Conservation (phyloP, 2,797 vertebrate genomes). For the Ceryle rudis region DNA sequence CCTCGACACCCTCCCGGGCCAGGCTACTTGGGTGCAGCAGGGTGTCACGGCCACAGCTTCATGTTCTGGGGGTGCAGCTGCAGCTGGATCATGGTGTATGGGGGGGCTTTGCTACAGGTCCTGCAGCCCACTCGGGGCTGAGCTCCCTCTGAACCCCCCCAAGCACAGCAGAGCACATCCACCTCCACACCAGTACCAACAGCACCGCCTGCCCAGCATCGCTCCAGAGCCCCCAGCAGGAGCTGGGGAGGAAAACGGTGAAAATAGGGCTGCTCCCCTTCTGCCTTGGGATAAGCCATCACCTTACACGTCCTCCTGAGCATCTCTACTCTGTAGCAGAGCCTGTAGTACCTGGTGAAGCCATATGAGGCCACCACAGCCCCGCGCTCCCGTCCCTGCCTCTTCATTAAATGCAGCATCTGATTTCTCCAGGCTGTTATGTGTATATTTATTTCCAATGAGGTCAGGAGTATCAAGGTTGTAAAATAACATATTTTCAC, state of each 20-base stretch:
- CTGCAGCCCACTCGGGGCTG: background rate
- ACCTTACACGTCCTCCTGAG: background rate
- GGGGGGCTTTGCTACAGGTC: background rate
- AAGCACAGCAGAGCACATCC: accelerated
- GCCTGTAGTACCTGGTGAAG: background rate
- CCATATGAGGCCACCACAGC: slow-evolving; percentile 69
- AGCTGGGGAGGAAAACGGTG: accelerated
- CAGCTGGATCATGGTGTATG: accelerated
- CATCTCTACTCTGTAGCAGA: accelerated
- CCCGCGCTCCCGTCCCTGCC: background rate
- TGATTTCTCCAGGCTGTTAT: background rate
- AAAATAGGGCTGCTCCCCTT: accelerated
- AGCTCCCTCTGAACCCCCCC: accelerated
- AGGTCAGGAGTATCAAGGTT: slow-evolving; percentile 79
- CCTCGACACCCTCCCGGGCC: background rate
- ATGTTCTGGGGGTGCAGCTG: accelerated
- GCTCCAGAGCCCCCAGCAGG: accelerated
- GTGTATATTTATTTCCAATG: slow-evolving; percentile 73
- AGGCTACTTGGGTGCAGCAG: accelerated
- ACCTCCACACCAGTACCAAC: background rate
- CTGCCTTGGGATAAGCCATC: accelerated
- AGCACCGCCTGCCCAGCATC: accelerated
- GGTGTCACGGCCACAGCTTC: background rate
- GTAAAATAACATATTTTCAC: slow-evolving; percentile 79
- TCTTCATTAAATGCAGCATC: background rate